phyloP scores from a whole-genome alignment of 2,113 vertebrate genomes.

The Turdus rufiventris region DNA sequence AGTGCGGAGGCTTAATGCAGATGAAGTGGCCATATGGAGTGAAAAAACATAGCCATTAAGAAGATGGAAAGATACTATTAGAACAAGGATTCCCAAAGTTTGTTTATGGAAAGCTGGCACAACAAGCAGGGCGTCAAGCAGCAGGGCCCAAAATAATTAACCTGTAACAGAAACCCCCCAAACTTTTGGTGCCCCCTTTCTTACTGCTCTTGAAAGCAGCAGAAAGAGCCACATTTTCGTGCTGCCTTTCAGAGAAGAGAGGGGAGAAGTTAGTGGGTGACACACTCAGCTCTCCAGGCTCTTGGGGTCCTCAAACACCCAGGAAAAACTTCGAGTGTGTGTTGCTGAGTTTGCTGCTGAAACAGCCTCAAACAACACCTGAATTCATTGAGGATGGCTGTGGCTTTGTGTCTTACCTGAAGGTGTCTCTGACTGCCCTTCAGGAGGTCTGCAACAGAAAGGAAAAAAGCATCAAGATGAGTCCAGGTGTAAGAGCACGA shows the following conservation, averaged over 20 bases:
- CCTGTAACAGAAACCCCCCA: not conserved
- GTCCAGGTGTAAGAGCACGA: not conserved
- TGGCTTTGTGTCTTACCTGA: not conserved
- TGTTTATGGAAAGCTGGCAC: slow-evolving; percentile 45
- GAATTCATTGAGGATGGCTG: not conserved
- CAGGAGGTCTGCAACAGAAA: not conserved
- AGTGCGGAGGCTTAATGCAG: slow-evolving; percentile 53
- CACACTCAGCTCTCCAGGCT: not conserved
- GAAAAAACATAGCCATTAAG: slow-evolving; percentile 56
- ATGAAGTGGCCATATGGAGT: slow-evolving; percentile 65
- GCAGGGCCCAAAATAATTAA: not conserved
- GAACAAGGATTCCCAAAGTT: slow-evolving; percentile 58
- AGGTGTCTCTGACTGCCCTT: not conserved
- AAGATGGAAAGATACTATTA: slow-evolving; percentile 56
- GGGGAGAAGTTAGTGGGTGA: not conserved
- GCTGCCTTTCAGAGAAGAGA: not conserved
- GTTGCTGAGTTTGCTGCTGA: not conserved
- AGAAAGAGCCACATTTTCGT: not conserved
- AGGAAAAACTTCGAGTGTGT: not conserved
- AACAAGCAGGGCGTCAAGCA: not conserved
- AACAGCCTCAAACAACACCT: not conserved
- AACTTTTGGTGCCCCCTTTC: not conserved
- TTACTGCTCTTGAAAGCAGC: not conserved
- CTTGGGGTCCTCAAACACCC: not conserved
- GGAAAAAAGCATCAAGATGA: not conserved